Conservation (phyloP, 2,888 invertebrate genomes). For the Hemicrepidius hirtus region DNA sequence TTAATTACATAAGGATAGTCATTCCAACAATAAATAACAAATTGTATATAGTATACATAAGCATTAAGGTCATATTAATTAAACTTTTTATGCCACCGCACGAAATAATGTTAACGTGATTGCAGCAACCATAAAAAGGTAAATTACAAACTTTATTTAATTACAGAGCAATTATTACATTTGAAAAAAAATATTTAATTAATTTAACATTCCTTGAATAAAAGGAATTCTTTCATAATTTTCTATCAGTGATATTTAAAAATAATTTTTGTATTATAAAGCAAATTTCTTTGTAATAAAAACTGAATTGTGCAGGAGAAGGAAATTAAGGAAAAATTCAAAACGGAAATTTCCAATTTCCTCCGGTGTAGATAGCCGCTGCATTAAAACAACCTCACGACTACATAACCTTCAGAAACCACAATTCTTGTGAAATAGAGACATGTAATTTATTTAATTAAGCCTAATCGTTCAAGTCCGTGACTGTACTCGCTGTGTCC, state of each 20-base stretch:
- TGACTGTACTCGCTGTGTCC: conserved; percentile 67
- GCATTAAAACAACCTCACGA: conserved; percentile 56
- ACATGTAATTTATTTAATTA: conserved; percentile 72
- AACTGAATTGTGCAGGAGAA: neutral
- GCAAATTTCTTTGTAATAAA: too few relatives aligned
- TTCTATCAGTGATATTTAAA: too few relatives aligned
- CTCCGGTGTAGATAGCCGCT: conserved; percentile 42
- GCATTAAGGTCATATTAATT: conserved; percentile 55
- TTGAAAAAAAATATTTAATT: conserved; percentile 2
- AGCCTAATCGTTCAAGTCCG: conserved; percentile 71
- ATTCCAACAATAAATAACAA: conserved; percentile 53
- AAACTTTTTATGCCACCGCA: conserved; percentile 44
- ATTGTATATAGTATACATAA: conserved; percentile 43
- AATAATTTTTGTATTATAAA: too few relatives aligned
- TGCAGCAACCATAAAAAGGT: conserved; percentile 19
- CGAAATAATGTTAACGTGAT: conserved; percentile 33
- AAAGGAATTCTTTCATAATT: too few relatives aligned
- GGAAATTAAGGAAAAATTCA: neutral
- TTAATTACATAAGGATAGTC: conserved; percentile 54
- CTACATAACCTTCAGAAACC: conserved; percentile 65
- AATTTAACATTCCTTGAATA: neutral
- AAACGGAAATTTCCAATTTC: conserved; percentile 34
- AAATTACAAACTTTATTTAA: conserved; percentile 41
- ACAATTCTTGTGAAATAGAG: conserved; percentile 70
- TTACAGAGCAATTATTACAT: conserved; percentile 17